phyloP scores from a whole-genome alignment of 2,113 vertebrate species.

The Oxyura jamaicensis region DNA sequence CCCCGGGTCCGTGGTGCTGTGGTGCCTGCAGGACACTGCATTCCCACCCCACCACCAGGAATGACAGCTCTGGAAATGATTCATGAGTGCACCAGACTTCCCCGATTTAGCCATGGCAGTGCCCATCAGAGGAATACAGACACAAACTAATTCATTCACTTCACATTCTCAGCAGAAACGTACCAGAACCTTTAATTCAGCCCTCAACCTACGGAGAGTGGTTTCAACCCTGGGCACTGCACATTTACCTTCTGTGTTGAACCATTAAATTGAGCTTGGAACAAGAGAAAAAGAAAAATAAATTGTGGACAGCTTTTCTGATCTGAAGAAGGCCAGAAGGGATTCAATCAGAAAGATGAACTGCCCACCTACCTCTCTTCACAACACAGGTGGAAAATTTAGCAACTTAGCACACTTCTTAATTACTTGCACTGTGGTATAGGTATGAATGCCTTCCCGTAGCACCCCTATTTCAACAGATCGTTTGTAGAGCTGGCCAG shows the following conservation, averaged over 20 bases:
- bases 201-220: neutral
- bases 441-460: neutral
- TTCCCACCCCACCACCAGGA: neutral
- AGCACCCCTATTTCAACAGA: neutral
- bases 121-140: neutral
- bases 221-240: neutral
- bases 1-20: fast-evolving
- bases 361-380: neutral
- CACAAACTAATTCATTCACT: neutral
- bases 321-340: neutral
- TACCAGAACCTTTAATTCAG: neutral
- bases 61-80: neutral
- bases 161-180: neutral
- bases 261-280: neutral
- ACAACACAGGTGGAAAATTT: neutral
- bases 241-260: neutral
- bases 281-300: neutral
- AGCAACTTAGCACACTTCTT: neutral
- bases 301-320: neutral
- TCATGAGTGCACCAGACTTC: neutral
- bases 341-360: neutral
- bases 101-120: neutral
- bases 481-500: neutral
- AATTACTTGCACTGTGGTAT: neutral
- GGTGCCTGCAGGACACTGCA: neutral